Evolutionary conservation across 2,113 vertebrate genomes (phyloP).

Genomic region (Limanda limanda): DNA sequence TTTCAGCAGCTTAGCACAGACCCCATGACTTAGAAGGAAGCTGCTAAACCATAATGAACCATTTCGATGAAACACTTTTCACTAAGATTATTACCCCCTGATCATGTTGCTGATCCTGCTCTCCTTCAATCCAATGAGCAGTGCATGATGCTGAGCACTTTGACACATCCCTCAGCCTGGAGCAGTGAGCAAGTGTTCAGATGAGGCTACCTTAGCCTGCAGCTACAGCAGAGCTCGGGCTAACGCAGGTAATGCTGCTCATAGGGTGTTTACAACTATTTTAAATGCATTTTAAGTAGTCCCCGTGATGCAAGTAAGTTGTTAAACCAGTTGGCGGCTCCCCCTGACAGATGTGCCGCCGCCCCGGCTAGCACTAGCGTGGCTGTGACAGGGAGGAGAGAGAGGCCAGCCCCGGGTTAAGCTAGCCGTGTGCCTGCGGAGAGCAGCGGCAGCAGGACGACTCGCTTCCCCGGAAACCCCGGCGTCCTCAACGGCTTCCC

Average conservation of each 20-base stretch:
- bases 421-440: constrained; percentile 43
- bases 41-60: too few species aligned
- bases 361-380: not conserved
- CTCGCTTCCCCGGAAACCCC: not conserved
- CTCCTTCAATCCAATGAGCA: too few species aligned
- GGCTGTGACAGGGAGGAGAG: not conserved
- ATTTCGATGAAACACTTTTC: too few species aligned
- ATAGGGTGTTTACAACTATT: not conserved
- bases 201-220: constrained; percentile 14
- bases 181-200: not conserved
- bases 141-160: not conserved
- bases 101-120: too few species aligned
- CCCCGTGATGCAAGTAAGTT: too few species aligned
- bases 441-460: not conserved
- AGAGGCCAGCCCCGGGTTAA: constrained; percentile 61
- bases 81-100: too few species aligned
- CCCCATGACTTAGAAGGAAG: too few species aligned
- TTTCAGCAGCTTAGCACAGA: too few species aligned
- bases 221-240: not conserved
- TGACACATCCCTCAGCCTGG: not conserved
- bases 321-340: not conserved
- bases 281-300: not conserved
- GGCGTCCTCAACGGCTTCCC: not conserved
- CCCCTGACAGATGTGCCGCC: not conserved
- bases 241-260: not conserved